These are phyloP conservation scores for Terebella lapidaria DNA, from an alignment of 2,888 invertebrate species.

Conservation along the genomic window DNA sequence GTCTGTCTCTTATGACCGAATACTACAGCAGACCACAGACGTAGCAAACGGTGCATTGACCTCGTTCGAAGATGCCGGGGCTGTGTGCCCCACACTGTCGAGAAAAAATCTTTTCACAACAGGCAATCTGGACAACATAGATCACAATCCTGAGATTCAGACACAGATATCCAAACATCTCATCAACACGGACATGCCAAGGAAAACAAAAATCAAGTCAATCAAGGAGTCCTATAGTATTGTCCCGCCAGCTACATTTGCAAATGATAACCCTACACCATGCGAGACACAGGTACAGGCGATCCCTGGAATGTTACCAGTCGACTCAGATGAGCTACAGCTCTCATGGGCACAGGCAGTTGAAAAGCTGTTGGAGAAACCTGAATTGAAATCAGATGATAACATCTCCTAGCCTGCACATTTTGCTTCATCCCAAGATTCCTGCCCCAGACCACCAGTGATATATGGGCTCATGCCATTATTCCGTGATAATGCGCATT, in stretches of 20 bases:
- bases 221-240: neutral
- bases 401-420: conserved; percentile 11
- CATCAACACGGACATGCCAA: neutral
- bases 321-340: no score
- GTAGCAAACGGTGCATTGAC: neutral
- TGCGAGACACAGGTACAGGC: no score
- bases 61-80: neutral
- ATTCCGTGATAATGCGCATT: conserved; percentile 12
- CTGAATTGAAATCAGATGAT: conserved; percentile 1
- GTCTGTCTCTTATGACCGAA: conserved; percentile 2
- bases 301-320: no score
- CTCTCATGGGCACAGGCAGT: no score
- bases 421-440: conserved; percentile 10
- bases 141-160: no score
- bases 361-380: neutral
- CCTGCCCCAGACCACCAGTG: neutral
- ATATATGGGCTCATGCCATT: conserved; percentile 12
- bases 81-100: neutral
- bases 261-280: neutral
- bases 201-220: neutral
- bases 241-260: neutral
- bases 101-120: no score
- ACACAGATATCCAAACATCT: no score
- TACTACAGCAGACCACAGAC: neutral
- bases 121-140: no score